phyloP scores from a whole-genome alignment of 2,113 vertebrate species.

The Chrysemys picta region DNA sequence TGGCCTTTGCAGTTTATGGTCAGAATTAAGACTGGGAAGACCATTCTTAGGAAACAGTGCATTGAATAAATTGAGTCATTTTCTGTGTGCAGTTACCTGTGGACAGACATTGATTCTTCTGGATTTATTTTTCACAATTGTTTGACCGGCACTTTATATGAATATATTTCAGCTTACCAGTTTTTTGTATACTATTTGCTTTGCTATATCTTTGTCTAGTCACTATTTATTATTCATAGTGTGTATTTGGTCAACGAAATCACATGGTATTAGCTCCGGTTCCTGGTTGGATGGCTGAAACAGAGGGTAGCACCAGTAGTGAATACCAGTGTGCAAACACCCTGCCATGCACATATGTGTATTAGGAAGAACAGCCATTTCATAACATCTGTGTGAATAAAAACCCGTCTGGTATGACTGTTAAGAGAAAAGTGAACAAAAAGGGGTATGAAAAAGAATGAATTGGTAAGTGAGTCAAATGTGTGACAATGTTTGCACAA shows the following conservation, averaged over 20 bases:
- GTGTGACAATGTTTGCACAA: neutral
- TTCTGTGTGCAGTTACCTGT: neutral
- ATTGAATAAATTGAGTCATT: neutral
- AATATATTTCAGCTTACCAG: slow-evolving; percentile 19
- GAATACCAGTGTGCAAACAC: neutral
- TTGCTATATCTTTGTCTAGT: slow-evolving; percentile 40
- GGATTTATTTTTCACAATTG: fast-evolving
- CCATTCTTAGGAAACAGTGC: neutral
- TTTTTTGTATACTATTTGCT: neutral
- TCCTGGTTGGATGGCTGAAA: neutral
- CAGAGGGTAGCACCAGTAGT: neutral
- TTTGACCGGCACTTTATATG: neutral
- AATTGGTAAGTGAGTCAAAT: fast-evolving
- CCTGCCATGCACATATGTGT: neutral
- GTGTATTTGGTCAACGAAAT: neutral
- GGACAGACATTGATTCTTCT: neutral
- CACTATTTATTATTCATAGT: slow-evolving; percentile 41
- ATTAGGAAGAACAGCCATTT: neutral
- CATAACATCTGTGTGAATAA: neutral
- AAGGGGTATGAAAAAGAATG: neutral
- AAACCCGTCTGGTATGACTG: neutral
- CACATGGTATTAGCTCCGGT: neutral
- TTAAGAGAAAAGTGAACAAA: neutral
- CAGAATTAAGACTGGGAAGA: neutral
- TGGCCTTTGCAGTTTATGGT: neutral